Conservation (phyloP, 64 coral and sea anemone species). For the Platygyra sinensis region DNA sequence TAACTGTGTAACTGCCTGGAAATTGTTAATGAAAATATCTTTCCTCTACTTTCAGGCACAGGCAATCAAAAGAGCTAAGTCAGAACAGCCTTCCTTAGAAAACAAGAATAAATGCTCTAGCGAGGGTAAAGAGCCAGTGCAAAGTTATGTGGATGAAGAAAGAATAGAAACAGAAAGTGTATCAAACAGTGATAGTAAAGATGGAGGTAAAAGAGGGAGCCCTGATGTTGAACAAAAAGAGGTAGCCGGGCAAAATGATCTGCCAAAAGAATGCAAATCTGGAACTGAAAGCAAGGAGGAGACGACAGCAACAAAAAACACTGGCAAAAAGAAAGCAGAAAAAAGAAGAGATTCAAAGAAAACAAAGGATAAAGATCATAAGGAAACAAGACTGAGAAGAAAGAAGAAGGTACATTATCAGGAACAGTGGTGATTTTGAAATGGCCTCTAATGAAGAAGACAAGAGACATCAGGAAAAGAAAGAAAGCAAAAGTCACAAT, state of each 20-base stretch:
- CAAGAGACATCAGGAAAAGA: slow-evolving; percentile 5
- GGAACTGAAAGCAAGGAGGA: background rate
- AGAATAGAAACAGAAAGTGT: background rate
- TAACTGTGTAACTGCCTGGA: too few relatives aligned
- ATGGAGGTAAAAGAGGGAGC: background rate
- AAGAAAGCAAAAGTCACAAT: background rate
- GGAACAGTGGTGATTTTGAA: background rate
- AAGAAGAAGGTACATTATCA: background rate
- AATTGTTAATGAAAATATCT: too few relatives aligned
- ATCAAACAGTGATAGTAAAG: background rate
- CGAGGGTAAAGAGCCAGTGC: background rate
- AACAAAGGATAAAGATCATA: background rate
- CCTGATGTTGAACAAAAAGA: background rate
- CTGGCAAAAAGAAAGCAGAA: background rate
- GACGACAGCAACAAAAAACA: background rate
- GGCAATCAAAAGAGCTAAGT: slow-evolving; percentile 19
- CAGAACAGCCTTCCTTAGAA: background rate
- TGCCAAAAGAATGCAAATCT: background rate
- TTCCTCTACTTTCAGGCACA: background rate
- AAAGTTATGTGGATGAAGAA: background rate
- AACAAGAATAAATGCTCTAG: background rate
- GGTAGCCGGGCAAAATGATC: background rate
- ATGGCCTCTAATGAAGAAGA: background rate
- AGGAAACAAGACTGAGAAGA: background rate
- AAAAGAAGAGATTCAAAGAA: slow-evolving; percentile 11